These are phyloP conservation scores for Tiphia femorata DNA, from an alignment of 2,888 invertebrate genomes.

Conservation along the genomic window DNA sequence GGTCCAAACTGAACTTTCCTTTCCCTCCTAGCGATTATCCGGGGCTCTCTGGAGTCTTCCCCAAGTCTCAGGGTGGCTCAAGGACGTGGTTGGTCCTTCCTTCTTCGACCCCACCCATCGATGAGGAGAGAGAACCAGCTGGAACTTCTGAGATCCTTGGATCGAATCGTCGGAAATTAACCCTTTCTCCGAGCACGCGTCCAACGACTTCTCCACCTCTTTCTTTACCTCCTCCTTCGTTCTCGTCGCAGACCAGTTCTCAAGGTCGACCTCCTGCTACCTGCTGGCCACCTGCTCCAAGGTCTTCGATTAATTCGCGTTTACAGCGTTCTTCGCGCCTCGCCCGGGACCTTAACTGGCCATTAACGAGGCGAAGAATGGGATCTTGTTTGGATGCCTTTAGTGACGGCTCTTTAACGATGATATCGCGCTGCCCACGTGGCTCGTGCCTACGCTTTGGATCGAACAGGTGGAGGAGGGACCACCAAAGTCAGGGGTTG, in stretches of 20 bases:
- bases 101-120: slow-evolving; percentile 10
- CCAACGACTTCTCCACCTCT: background rate
- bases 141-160: slow-evolving; percentile 50
- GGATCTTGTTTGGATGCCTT: slow-evolving; percentile 35
- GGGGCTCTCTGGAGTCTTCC: no score
- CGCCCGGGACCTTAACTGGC: slow-evolving; percentile 45
- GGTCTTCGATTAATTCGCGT: slow-evolving; percentile 64
- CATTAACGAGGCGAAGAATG: slow-evolving; percentile 44
- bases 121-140: no score
- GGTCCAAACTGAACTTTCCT: no score
- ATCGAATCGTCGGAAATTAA: slow-evolving; percentile 43
- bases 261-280: slow-evolving; percentile 18
- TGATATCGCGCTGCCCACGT: no score
- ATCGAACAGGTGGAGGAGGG: no score
- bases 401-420: background rate
- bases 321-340: slow-evolving; percentile 65
- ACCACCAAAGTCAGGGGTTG: no score
- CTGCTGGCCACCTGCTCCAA: slow-evolving; percentile 51
- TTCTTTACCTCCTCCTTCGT: background rate
- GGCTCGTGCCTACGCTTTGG: no score
- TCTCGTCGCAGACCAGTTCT: background rate
- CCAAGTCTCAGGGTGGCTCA: no score
- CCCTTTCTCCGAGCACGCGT: slow-evolving; percentile 43
- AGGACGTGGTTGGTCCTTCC: background rate
- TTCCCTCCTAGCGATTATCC: no score